These are phyloP conservation scores for Mycteria americana DNA, from an alignment of 2,797 vertebrate genomes.

Conservation along the genomic window DNA sequence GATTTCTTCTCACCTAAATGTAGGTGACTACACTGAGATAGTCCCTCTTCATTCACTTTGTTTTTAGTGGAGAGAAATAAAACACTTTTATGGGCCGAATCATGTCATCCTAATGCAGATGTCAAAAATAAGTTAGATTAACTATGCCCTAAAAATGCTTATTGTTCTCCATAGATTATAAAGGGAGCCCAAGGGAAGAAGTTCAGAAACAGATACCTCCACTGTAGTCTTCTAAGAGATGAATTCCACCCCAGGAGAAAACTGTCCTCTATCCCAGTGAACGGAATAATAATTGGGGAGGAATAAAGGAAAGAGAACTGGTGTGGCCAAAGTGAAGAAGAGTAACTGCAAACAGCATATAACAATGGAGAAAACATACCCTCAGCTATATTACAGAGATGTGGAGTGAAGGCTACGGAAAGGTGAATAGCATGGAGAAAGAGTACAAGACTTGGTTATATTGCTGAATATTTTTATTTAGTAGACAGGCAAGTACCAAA, in stretches of 20 bases:
- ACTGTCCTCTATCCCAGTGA: not conserved
- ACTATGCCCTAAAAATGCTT: not conserved
- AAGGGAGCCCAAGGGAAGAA: not conserved
- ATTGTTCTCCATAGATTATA: not conserved
- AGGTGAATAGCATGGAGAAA: not conserved
- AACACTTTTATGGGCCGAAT: not conserved
- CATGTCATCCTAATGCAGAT: not conserved
- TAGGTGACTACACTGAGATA: not conserved
- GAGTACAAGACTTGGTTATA: not conserved
- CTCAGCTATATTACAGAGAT: not conserved
- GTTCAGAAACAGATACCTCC: not conserved
- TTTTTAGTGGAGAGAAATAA: not conserved
- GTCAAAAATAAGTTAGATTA: not conserved
- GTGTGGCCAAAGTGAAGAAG: not conserved
- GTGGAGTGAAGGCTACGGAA: not conserved
- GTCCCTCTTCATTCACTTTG: not conserved
- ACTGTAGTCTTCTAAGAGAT: not conserved
- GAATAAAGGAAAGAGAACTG: not conserved
- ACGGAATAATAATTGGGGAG: not conserved
- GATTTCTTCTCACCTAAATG: not conserved
- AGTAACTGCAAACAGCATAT: not conserved
- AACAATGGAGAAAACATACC: not conserved
- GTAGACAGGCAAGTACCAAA: not conserved
- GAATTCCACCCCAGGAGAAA: not conserved
- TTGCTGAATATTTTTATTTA: not conserved